Evolutionary conservation across 2,113 vertebrate genomes (phyloP), one percentile per base, ranked within the genome.

Genomic region (Patagioenas fasciata): DNA sequence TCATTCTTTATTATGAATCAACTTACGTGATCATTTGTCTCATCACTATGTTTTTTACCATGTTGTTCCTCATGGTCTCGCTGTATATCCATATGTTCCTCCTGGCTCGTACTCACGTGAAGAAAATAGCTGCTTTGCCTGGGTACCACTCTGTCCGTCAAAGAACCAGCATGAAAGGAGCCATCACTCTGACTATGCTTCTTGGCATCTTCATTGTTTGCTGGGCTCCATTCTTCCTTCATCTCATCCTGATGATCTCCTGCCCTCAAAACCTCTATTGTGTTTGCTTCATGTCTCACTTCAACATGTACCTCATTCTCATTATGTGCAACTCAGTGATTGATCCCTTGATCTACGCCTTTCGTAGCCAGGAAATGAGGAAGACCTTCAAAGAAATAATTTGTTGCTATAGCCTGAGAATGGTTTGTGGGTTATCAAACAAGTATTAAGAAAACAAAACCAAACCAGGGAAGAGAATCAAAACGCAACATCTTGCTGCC

Each of bases 41-140:
- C 94, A 98, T 99, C 88, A 98, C 98, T 87, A 99, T 99, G 99
- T 99, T 99, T 97, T 99, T 99, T 65, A 98, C 98, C 79, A 99
- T 99, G 99, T 53, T 99, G 67, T 97, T 99, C 74, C 97, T 99
- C 95, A 99, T 99, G 99, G 98, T 98, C 12, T 99, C 99, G 0
- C 98, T 99, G 50, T 99, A 99, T 73, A 99, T 98, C 77, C 99
- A 99, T 91, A 99, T 99, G 99, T 99, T 99, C 93, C 98, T 99
- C 88, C 93, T 99, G 97, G 99, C 99, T 7, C 98, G 98, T 26
- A 98, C 99, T 7, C 99, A 99, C 0, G 98, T 99, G 75, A 99
- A 98, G 96, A 98, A 98, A 94, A 99, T 99, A 16, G 99, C 99
- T 3, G 98, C 98, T 14, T 95, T 99, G 72, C 98, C 98, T 0